Base-by-base conservation (phyloP, 2,797 vertebrate species). In the Psittacula derbiana region DNA sequence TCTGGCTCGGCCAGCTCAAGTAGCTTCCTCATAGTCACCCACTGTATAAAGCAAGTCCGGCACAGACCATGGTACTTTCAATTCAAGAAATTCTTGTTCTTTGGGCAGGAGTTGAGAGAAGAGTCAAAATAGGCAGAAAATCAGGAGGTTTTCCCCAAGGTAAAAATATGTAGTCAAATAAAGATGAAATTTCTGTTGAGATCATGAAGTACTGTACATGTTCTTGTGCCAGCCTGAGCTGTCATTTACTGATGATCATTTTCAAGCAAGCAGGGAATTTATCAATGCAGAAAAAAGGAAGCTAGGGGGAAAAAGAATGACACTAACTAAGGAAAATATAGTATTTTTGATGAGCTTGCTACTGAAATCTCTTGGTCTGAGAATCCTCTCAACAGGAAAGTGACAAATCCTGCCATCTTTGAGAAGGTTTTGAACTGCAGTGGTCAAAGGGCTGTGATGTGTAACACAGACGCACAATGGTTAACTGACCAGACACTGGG, bases 71-170 rank as follows among this genome's bases (percentile, higher is more conserved):
- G 2, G n/a, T 23, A 18, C 30, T 38, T 52, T 14, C 19, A 21
- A 10, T 12, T 44, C 28, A 27, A 19, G 12, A 16, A 75, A 58
- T 13, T 4, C n/a, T 57, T 3, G 8, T 17, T 30, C 69, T 49
- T 41, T 1, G 2, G 44, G 33, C n/a, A 46, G 38, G 12, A 75
- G 49, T 21, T 41, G 44, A 40, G 28, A 64, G 38, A 16, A 40
- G 20, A 19, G 14, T 13, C 20, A 52, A 81, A 70, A 50, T 1
- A 31, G 25, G 21, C 27, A 28, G 44, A 58, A 41, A 33, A 10
- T 0, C 1, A 3, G 17, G 18, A 36, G 3, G 33, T 46, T 19
- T 75, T 64, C 20, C 20, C 24, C 1, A 1, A 38, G 15, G n/a
- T n/a, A 20, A 69, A 62, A 62, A 46, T 20, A 38, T 6, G 19